Percentiles rank a stretch among this genome's conserved stretches.
phyloP scores from a whole-genome alignment of 2,888 invertebrate species.

The Cheilosia pagana region DNA sequence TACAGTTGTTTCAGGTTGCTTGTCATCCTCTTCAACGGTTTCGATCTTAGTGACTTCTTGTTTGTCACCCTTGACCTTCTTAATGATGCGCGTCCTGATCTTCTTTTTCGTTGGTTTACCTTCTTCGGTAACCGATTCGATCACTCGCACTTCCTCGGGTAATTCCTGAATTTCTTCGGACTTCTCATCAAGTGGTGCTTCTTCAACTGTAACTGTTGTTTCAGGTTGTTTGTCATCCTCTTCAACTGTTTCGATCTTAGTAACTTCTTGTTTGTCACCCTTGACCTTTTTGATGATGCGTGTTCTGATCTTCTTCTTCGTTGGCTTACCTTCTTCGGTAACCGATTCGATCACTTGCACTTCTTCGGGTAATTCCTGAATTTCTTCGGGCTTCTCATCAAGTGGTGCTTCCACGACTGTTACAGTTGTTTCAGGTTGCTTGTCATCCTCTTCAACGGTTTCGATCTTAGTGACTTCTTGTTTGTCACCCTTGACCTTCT shows the following conservation, averaged over 20 bases:
- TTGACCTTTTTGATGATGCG: constrained; percentile 81
- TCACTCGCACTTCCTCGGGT: constrained; percentile 59
- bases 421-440: too few species aligned
- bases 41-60: constrained; percentile 78
- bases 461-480: too few species aligned
- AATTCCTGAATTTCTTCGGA: constrained; percentile 74
- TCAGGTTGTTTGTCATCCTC: constrained; percentile 81
- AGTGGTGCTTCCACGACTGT: constrained; percentile 71
- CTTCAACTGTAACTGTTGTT: constrained; percentile 80
- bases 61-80: constrained; percentile 77
- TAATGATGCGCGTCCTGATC: constrained; percentile 78
- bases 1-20: constrained; percentile 79
- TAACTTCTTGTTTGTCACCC: constrained; percentile 79
- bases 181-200: constrained; percentile 49
- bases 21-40: constrained; percentile 79
- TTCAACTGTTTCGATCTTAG: constrained; percentile 79
- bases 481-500: too few species aligned
- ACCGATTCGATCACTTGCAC: constrained; percentile 81
- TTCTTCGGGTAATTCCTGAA: constrained; percentile 75
- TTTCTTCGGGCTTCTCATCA: constrained; percentile 77
- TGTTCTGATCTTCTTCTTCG: constrained; percentile 79
- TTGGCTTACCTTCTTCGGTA: constrained; percentile 80
- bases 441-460: too few species aligned
- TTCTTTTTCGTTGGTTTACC: constrained; percentile 78
- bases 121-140: constrained; percentile 52